These are phyloP conservation scores for Melipona bicolor DNA, from an alignment of 2,888 invertebrate genomes.

Conservation along the genomic window DNA sequence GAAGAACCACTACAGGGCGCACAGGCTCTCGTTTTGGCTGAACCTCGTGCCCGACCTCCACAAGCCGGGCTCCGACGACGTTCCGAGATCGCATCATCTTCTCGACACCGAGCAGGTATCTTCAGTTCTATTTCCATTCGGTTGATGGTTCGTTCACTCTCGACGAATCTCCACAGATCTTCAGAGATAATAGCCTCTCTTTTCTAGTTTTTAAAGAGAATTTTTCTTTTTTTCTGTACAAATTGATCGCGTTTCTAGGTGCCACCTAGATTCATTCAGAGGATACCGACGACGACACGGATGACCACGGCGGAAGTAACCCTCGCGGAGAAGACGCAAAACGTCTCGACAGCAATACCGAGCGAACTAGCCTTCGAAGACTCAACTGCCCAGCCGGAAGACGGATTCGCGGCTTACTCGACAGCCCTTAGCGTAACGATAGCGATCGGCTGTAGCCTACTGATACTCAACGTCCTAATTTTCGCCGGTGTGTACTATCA, in stretches of 20 bases:
- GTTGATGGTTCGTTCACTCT: background rate
- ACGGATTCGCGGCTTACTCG: constrained; percentile 95
- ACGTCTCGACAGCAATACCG: constrained; percentile 75
- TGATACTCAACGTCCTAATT: constrained; percentile 96
- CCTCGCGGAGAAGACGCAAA: constrained; percentile 74
- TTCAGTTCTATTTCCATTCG: no score
- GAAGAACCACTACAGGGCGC: constrained; percentile 97
- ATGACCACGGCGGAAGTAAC: constrained; percentile 78
- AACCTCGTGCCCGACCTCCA: constrained; percentile 97
- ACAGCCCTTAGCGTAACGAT: constrained; percentile 96
- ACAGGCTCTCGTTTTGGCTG: constrained; percentile 96
- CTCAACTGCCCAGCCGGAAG: constrained; percentile 87
- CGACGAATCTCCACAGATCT: background rate
- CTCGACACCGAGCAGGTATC: constrained; percentile 88
- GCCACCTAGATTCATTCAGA: constrained; percentile 81
- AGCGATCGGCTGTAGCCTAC: constrained; percentile 96
- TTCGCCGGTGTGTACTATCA: constrained; percentile 98
- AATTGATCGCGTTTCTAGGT: constrained; percentile 69
- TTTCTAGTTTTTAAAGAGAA: background rate
- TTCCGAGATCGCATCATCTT: constrained; percentile 93
- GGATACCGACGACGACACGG: constrained; percentile 79
- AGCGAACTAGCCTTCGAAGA: constrained; percentile 81
- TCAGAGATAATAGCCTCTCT: no score
- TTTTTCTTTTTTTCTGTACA: background rate
- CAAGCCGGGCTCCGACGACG: constrained; percentile 94